Percentiles rank a stretch among this genome's conserved stretches.
These are phyloP conservation scores for Chelon auratus DNA, from an alignment of 2,797 vertebrate genomes.

Conservation along the genomic window DNA sequence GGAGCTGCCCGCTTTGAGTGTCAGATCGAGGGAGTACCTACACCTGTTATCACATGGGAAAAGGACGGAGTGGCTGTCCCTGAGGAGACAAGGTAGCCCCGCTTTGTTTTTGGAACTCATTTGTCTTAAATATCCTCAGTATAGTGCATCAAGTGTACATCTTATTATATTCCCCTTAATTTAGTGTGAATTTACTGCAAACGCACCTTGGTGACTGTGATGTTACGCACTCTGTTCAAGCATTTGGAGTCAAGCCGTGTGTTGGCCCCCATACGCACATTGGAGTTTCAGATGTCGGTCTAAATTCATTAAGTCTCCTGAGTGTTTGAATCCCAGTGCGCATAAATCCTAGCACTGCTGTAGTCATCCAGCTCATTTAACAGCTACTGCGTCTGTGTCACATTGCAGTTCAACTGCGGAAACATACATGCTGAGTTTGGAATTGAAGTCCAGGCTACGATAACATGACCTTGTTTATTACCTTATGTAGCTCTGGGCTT, in stretches of 20 bases:
- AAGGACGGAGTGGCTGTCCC: conserved; percentile 87
- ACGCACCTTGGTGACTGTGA: background rate
- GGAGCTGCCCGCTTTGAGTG: conserved; percentile 92
- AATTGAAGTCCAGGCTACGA: background rate
- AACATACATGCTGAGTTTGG: background rate
- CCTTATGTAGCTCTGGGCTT: background rate
- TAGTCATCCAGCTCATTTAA: background rate
- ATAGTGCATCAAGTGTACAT: background rate
- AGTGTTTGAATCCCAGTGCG: too few species aligned
- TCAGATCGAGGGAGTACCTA: conserved; percentile 89
- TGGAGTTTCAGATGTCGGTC: background rate
- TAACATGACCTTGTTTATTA: background rate
- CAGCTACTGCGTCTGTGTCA: background rate
- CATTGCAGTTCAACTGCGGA: background rate
- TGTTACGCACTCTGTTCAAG: background rate
- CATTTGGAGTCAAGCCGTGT: background rate
- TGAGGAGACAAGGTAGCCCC: conserved; percentile 85
- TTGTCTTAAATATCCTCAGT: background rate
- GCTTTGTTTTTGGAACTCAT: background rate
- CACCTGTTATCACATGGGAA: conserved; percentile 92
- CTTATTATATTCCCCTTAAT: background rate
- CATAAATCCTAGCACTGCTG: background rate
- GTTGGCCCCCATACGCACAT: too few species aligned
- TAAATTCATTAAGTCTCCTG: background rate
- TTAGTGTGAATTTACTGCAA: background rate